Evolutionary conservation across 2,113 vertebrate genomes (phyloP), one percentile per base, ranked within the genome.

Genomic region (Gila orcuttii): DNA sequence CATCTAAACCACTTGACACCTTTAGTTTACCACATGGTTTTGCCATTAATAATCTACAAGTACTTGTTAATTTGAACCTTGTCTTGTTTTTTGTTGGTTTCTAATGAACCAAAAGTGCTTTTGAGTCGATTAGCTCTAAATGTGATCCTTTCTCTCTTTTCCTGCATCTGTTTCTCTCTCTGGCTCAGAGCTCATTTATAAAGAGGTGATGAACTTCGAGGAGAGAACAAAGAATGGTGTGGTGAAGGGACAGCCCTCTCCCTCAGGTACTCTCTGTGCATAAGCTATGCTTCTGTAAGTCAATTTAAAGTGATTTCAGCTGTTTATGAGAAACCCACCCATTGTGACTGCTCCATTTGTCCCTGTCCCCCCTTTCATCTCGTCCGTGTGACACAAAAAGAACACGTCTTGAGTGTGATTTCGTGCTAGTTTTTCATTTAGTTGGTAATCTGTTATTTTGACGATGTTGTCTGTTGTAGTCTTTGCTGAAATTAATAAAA

Each of bases 201-300:
- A 99, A 95, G 98, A 99, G 95, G 98, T 99, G 93, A 99, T 99
- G 97, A 98, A 97, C 94, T 99, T 98, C 84, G 98, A 99, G 96
- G 98, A 99, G 94, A 98, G 97, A 93, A 98, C 96, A 91, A 99
- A 99, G 96, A 99, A 99, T 82, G 97, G 98, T 1, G 98, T 99
- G 91, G 98, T 99, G 93, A 99, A 99, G 97, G 98, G 98, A 94
- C 98, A 99, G 75, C 98, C 98, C 92, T 98, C 98, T 95, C 97
- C 98, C 97, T 99, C 98, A 99, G 98, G 98, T 99, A 99, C 97
- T 97, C 97, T 96, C 95, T 95, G 93, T 96, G 94, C 95, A 96
- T 96, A 95, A 94, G 93, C 93, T 95, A 93, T 93, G 90, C 90
- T 90, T 94, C 95, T 96, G 95, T 96, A 96, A 96, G 95, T 95